Conservation (phyloP, 2,888 invertebrate genomes). For the Tachina grossa region DNA sequence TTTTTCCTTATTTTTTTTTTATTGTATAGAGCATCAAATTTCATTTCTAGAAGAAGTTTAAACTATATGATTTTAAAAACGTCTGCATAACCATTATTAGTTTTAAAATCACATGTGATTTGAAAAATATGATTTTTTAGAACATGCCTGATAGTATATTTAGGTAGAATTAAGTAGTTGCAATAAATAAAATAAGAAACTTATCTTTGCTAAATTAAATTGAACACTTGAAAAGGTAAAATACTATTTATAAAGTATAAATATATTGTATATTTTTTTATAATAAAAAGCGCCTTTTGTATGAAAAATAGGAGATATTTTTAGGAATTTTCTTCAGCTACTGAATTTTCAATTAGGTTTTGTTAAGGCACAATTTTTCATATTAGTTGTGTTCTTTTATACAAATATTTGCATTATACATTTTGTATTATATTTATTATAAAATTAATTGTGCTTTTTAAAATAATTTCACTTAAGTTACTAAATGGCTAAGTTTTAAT, state of each 20-base stretch:
- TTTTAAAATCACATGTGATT: no score
- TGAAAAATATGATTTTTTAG: no score
- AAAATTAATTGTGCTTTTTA: slow-evolving; percentile 42
- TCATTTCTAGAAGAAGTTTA: no score
- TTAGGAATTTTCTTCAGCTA: slow-evolving; percentile 51
- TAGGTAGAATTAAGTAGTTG: slow-evolving; percentile 47
- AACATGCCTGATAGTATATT: not conserved
- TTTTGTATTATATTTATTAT: not conserved
- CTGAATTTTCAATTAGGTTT: slow-evolving; percentile 23
- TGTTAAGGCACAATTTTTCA: slow-evolving; percentile 62
- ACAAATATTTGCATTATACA: slow-evolving; percentile 17
- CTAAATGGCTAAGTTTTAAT: slow-evolving; percentile 66
- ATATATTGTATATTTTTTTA: slow-evolving; percentile 3
- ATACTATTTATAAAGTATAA: not conserved
- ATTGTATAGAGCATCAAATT: no score
- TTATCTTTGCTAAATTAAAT: slow-evolving; percentile 46
- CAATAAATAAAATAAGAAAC: slow-evolving; percentile 55
- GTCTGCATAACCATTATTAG: no score
- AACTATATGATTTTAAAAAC: no score
- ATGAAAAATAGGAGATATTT: slow-evolving; percentile 4
- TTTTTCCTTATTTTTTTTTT: no score
- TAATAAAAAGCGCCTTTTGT: slow-evolving; percentile 43
- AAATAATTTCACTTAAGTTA: slow-evolving; percentile 36
- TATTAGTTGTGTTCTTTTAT: slow-evolving; percentile 10
- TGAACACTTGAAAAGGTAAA: slow-evolving; percentile 48